A percentile compares a stretch with the other conserved stretches of the same genome.
These are phyloP conservation scores for Aleiodes sp. DNA, from an alignment of 1,140 invertebrate genomes.

Conservation along the genomic window DNA sequence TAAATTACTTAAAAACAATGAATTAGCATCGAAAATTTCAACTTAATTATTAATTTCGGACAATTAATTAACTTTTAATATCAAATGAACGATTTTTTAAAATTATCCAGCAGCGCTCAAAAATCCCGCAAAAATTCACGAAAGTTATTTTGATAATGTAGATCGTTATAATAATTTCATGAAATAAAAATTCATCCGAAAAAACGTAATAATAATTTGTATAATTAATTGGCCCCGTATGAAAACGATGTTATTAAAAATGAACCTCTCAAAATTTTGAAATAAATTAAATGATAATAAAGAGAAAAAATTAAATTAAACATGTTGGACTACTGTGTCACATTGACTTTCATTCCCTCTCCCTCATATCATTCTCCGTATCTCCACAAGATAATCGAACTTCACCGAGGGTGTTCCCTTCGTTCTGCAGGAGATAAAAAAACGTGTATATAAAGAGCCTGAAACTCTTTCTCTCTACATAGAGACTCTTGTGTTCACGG, in stretches of 20 bases:
- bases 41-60: no score
- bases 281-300: background rate
- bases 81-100: no score
- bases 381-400: constrained; percentile 5
- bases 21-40: background rate
- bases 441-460: constrained; percentile 16
- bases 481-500: constrained; percentile 46
- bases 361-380: background rate
- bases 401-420: constrained; percentile 1
- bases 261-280: background rate
- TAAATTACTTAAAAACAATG: no score
- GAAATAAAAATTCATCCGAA: no score
- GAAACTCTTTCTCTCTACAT: background rate
- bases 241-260: no score
- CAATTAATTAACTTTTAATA: no score
- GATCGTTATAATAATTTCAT: no score
- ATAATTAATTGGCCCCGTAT: no score
- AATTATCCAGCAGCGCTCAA: no score
- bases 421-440: constrained; percentile 19
- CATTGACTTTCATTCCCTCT: background rate
- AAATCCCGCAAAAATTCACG: no score
- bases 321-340: constrained; percentile 8
- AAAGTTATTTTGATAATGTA: no score
- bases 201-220: no score
- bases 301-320: background rate